These are phyloP conservation scores for Macaca mulatta DNA, from an alignment of 2,113 vertebrate species.

Conservation along the genomic window DNA sequence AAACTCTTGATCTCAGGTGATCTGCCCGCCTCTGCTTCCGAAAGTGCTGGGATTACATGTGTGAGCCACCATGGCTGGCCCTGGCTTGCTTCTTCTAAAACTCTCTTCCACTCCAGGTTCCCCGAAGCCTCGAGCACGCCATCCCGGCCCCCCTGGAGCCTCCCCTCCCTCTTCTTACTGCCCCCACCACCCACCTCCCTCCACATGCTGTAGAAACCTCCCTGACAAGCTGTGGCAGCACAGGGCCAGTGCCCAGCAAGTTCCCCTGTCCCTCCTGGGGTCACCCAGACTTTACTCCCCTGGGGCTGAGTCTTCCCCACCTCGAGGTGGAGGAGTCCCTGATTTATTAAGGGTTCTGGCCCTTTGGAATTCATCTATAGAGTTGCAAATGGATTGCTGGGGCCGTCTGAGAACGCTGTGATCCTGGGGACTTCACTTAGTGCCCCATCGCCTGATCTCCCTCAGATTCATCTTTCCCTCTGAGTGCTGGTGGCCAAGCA, in stretches of 20 bases:
- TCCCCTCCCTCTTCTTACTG: too few relatives aligned
- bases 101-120: background rate
- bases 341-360: background rate
- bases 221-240: too few relatives aligned
- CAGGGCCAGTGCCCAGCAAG: background rate
- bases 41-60: too few relatives aligned
- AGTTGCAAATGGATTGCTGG: background rate
- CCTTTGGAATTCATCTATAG: background rate
- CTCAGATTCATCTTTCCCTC: too few relatives aligned
- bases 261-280: background rate
- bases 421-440: background rate
- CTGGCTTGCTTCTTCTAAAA: background rate
- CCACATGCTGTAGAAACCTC: background rate
- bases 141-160: background rate
- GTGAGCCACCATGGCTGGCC: too few relatives aligned
- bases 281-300: background rate
- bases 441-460: background rate
- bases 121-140: rapidly evolving
- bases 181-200: too few relatives aligned
- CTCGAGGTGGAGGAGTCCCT: background rate
- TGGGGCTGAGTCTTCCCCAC: background rate
- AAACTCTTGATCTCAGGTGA: too few relatives aligned
- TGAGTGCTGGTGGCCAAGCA: background rate
- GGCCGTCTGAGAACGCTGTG: background rate
- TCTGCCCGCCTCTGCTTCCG: too few relatives aligned